Conservation (phyloP, 2,113 vertebrate species). For the Zosterops borbonicus region DNA sequence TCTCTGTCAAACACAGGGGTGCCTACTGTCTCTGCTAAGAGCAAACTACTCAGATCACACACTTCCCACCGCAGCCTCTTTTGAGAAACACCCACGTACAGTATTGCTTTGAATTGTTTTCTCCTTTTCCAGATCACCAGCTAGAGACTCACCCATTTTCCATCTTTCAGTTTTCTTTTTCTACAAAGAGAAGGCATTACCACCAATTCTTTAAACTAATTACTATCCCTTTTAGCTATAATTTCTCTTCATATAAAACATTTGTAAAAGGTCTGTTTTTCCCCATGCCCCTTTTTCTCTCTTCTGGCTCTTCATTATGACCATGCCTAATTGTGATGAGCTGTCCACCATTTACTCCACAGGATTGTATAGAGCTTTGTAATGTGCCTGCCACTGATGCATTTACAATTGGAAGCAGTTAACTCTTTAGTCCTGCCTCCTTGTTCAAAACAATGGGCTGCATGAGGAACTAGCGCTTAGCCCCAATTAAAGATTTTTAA, state of each 20-base stretch:
- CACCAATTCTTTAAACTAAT: constrained; percentile 60
- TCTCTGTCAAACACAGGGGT: not conserved
- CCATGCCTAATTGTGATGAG: constrained; percentile 56
- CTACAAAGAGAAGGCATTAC: constrained; percentile 34
- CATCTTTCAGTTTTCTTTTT: constrained; percentile 26
- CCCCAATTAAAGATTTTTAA: constrained; percentile 60
- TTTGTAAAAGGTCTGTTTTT: constrained; percentile 67
- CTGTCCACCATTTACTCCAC: constrained; percentile 65
- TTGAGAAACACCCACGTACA: constrained; percentile 16
- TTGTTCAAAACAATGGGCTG: constrained; percentile 58
- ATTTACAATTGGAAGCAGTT: constrained; percentile 67
- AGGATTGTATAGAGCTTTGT: constrained; percentile 62
- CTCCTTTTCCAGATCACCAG: constrained; percentile 43
- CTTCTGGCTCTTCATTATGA: constrained; percentile 55
- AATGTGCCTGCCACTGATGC: constrained; percentile 45
- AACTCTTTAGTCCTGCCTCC: constrained; percentile 59
- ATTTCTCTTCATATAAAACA: constrained; percentile 62
- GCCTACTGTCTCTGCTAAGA: not conserved
- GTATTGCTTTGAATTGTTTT: constrained; percentile 43
- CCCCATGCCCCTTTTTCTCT: constrained; percentile 64
- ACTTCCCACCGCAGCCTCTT: constrained; percentile 8
- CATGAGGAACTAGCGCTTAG: constrained; percentile 35
- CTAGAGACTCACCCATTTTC: constrained; percentile 29
- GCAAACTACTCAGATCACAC: constrained; percentile 27
- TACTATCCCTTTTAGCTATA: constrained; percentile 62